These are phyloP conservation scores for Alectura lathami DNA, from an alignment of 2,113 vertebrate genomes.

Conservation along the genomic window DNA sequence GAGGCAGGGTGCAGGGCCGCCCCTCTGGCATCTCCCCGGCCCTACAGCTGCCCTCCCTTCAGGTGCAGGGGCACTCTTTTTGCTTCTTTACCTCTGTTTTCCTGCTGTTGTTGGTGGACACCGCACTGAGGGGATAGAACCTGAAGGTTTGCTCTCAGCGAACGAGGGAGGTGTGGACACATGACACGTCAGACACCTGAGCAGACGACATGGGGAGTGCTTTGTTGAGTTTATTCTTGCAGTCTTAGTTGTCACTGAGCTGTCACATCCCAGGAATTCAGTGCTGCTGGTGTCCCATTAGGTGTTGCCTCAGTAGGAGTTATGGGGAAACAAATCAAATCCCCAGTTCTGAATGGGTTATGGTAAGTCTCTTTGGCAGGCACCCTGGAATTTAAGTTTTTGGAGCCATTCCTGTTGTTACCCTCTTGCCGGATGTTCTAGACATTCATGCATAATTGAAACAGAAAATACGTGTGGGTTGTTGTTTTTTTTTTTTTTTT, in stretches of 20 bases:
- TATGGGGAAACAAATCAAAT: not conserved
- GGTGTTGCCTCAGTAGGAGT: not conserved
- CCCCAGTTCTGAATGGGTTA: accelerated
- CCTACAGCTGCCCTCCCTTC: not conserved
- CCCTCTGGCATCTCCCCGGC: not conserved
- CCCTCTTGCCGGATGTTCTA: not conserved
- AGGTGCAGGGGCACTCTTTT: accelerated
- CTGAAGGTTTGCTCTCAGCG: not conserved
- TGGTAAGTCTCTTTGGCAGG: not conserved
- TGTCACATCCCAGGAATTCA: not conserved
- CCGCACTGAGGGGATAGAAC: not conserved
- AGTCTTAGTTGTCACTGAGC: not conserved
- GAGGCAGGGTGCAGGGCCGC: not conserved
- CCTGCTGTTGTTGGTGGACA: not conserved
- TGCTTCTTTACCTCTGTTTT: not conserved
- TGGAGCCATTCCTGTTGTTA: not conserved
- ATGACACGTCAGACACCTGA: not conserved
- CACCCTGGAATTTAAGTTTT: not conserved
- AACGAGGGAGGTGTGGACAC: accelerated
- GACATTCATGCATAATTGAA: not conserved
- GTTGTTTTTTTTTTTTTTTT: no score
- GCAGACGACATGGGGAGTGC: accelerated
- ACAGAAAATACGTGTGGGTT: not conserved
- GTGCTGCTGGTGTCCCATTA: not conserved
- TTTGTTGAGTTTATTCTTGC: not conserved